Evolutionary conservation across 2,113 vertebrate species (phyloP).

Genomic region (Ivindomyrus marchei): DNA sequence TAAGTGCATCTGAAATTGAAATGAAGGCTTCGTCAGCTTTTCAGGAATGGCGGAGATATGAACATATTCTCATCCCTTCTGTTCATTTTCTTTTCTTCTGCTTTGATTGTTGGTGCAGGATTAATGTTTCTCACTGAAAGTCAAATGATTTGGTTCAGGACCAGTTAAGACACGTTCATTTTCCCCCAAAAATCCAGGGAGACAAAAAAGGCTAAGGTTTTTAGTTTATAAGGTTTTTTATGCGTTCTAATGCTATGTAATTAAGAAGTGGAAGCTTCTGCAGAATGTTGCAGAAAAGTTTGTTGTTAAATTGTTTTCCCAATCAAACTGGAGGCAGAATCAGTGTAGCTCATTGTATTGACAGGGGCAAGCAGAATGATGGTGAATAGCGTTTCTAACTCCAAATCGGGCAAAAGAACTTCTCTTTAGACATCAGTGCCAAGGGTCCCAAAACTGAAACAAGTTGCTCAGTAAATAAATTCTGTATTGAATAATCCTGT

Average conservation of each 20-base stretch:
- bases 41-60: slow-evolving; percentile 17
- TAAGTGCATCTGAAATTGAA: slow-evolving; percentile 50
- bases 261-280: neutral
- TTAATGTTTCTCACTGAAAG: slow-evolving; percentile 25
- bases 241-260: neutral
- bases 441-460: neutral
- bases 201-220: neutral
- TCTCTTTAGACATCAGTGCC: neutral
- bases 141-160: slow-evolving; percentile 20
- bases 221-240: neutral
- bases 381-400: neutral
- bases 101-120: slow-evolving; percentile 13
- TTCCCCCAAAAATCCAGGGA: slow-evolving; percentile 13
- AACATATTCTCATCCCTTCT: neutral
- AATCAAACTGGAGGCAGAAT: neutral
- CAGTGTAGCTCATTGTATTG: slow-evolving; percentile 9
- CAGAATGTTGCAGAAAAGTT: neutral
- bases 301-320: neutral
- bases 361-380: neutral
- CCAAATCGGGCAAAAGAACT: neutral
- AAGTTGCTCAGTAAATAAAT: slow-evolving; percentile 30
- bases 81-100: neutral
- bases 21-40: slow-evolving; percentile 33
- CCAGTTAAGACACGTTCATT: slow-evolving; percentile 18
- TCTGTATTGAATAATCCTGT: slow-evolving; percentile 50